A percentile compares a stretch with the other conserved stretches of the same genome.
Evolutionary conservation across 2,888 invertebrate species (phyloP).

Genomic region (Caenorhabditis virilis): DNA sequence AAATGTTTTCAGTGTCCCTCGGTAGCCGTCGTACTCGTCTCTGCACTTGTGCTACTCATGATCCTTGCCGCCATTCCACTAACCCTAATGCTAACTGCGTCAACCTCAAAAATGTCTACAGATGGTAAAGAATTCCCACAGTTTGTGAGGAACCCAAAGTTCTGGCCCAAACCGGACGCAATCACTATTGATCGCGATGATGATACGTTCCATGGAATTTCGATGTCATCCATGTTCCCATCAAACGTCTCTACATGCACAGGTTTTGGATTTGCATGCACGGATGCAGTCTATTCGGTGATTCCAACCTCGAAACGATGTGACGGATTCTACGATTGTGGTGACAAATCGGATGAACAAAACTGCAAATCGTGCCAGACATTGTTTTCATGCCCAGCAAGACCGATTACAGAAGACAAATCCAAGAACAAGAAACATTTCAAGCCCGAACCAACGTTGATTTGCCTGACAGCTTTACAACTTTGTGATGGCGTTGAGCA

Average conservation of each 20-base stretch:
- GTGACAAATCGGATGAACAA: constrained; percentile 55
- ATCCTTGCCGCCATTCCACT: constrained; percentile 42
- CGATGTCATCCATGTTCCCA: constrained; percentile 48
- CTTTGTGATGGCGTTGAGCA: constrained; percentile 56
- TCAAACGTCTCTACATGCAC: constrained; percentile 55
- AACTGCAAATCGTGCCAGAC: constrained; percentile 55
- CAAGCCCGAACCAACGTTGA: constrained; percentile 15
- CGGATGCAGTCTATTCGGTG: constrained; percentile 41
- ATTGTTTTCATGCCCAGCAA: constrained; percentile 51
- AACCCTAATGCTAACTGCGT: constrained; percentile 19
- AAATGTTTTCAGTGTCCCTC: constrained; percentile 36
- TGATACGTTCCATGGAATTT: constrained; percentile 20
- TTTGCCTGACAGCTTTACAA: constrained; percentile 29
- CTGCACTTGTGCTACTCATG: constrained; percentile 35
- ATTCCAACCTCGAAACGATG: constrained; percentile 50
- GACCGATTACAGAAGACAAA: constrained; percentile 2
- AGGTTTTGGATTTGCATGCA: constrained; percentile 61
- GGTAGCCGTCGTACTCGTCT: constrained; percentile 39
- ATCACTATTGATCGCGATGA: constrained; percentile 12
- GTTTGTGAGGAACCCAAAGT: constrained; percentile 18
- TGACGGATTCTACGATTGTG: constrained; percentile 57
- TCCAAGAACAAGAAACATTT: constrained; percentile 9
- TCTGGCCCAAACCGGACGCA: constrained; percentile 32
- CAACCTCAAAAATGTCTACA: constrained; percentile 20
- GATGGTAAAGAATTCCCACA: constrained; percentile 15